phyloP scores from a whole-genome alignment of 2,888 invertebrate species.

The Ryuthela nishihirai region DNA sequence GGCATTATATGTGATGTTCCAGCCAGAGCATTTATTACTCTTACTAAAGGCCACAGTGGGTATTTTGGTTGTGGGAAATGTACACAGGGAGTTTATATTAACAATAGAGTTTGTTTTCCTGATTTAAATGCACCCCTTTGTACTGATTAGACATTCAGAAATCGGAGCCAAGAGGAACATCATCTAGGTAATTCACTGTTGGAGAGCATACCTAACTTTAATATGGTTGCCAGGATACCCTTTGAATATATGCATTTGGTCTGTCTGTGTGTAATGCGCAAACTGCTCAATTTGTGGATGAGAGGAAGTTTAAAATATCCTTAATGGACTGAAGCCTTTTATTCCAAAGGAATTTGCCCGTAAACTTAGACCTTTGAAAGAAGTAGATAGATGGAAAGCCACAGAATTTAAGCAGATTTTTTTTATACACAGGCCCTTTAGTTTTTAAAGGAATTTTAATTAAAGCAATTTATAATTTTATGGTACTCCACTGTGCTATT shows the following conservation, averaged over 20 bases:
- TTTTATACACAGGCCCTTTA: slow-evolving; percentile 45
- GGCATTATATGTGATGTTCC: slow-evolving; percentile 3
- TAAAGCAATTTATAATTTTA: slow-evolving; percentile 40
- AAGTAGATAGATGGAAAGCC: slow-evolving; percentile 46
- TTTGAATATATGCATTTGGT: slow-evolving; percentile 47
- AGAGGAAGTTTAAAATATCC: slow-evolving; percentile 32
- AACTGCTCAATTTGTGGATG: slow-evolving; percentile 44
- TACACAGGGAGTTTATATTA: not conserved
- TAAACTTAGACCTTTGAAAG: slow-evolving; percentile 43
- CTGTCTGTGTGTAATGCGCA: slow-evolving; percentile 45
- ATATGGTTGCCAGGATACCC: slow-evolving; percentile 44
- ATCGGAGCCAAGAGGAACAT: slow-evolving; percentile 37
- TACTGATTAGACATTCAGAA: slow-evolving; percentile 37
- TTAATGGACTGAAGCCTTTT: too few relatives aligned
- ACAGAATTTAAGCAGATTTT: slow-evolving; percentile 45
- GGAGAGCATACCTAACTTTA: slow-evolving; percentile 16
- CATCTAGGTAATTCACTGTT: slow-evolving; percentile 38
- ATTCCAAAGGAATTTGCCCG: slow-evolving; percentile 43
- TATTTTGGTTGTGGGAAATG: slow-evolving; percentile 14
- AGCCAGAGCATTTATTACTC: slow-evolving; percentile 2
- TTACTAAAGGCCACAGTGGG: slow-evolving; percentile 1
- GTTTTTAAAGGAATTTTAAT: slow-evolving; percentile 40
- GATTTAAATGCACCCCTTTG: slow-evolving; percentile 4
- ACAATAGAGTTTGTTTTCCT: not conserved
- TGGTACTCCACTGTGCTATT: slow-evolving; percentile 38